Evolutionary conservation across 1,140 invertebrate genomes (phyloP).

Genomic region (Calephelis virginiensis): DNA sequence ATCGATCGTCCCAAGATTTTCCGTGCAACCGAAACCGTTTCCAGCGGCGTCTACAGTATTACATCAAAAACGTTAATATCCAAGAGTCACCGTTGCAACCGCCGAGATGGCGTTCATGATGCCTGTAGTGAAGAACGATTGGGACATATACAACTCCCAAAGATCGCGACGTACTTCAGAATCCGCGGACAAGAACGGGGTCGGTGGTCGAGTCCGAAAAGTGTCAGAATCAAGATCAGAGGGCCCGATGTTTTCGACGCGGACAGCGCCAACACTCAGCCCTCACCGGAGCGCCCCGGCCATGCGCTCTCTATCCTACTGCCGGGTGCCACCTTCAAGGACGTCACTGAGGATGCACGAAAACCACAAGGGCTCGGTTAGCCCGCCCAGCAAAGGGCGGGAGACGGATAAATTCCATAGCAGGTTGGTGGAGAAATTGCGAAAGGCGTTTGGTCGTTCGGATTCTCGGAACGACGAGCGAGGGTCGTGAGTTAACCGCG

Average conservation of each 20-base stretch:
- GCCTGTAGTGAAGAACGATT: constrained; percentile 95
- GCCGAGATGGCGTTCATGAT: constrained; percentile 94
- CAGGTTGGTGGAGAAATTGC: constrained; percentile 90
- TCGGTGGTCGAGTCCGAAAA: constrained; percentile 84
- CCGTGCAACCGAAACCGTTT: constrained; percentile 39
- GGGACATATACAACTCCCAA: constrained; percentile 93
- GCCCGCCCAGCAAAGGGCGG: constrained; percentile 80
- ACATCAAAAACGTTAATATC: constrained; percentile 67
- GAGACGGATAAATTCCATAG: constrained; percentile 91
- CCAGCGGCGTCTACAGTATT: constrained; percentile 45
- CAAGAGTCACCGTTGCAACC: constrained; percentile 61
- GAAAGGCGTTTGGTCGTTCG: constrained; percentile 84
- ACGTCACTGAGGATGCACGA: constrained; percentile 79
- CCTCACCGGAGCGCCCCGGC: constrained; percentile 83
- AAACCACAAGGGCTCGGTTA: constrained; percentile 78
- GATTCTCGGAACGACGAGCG: constrained; percentile 73
- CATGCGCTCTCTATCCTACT: constrained; percentile 80
- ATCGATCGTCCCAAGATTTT: constrained; percentile 36
- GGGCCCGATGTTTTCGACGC: constrained; percentile 85
- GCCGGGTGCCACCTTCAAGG: constrained; percentile 79
- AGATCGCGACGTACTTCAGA: constrained; percentile 86
- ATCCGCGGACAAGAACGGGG: constrained; percentile 82
- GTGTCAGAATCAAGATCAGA: constrained; percentile 91
- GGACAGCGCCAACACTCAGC: constrained; percentile 80
- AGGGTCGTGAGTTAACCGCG: constrained; percentile 68